Evolutionary conservation across 2,888 invertebrate species (phyloP).

Genomic region (Isotomurus palustris): DNA sequence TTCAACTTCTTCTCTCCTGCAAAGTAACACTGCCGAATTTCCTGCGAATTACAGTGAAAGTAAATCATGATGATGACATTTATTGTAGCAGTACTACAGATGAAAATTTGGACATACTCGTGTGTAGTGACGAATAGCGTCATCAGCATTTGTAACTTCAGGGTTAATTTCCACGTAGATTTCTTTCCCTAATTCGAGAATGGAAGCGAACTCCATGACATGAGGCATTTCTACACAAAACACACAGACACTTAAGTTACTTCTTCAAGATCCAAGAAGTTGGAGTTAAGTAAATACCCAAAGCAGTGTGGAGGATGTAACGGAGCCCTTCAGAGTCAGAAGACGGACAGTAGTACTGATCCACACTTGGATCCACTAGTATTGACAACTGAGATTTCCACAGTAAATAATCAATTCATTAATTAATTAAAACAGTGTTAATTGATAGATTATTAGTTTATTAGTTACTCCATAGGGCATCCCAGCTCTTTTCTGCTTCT

Average conservation of each 20-base stretch:
- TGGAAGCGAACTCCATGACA: constrained; percentile 23
- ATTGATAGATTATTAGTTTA: not conserved
- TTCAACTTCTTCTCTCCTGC: constrained; percentile 19
- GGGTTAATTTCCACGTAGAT: constrained; percentile 28
- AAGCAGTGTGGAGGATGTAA: constrained; percentile 18
- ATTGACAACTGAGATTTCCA: constrained; percentile 10
- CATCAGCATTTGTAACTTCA: constrained; percentile 30
- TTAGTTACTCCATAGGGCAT: constrained; percentile 21
- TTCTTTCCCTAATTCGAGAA: constrained; percentile 18
- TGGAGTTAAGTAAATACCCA: constrained; percentile 4
- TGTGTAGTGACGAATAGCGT: constrained; percentile 22
- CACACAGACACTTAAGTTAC: too few species aligned
- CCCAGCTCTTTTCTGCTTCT: constrained; percentile 29
- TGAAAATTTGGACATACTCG: not conserved
- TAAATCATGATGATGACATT: not conserved
- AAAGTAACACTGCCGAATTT: constrained; percentile 27
- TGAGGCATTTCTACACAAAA: constrained; percentile 22
- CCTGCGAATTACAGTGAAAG: constrained; percentile 9
- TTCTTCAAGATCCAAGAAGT: too few species aligned
- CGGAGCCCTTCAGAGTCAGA: constrained; percentile 36
- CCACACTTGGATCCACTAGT: constrained; percentile 27
- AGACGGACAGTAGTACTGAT: constrained; percentile 35
- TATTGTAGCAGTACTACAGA: not conserved
- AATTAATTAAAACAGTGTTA: not conserved
- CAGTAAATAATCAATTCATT: too few species aligned